phyloP scores from a whole-genome alignment of 2,113 vertebrate genomes.

The Anoplopoma fimbria region DNA sequence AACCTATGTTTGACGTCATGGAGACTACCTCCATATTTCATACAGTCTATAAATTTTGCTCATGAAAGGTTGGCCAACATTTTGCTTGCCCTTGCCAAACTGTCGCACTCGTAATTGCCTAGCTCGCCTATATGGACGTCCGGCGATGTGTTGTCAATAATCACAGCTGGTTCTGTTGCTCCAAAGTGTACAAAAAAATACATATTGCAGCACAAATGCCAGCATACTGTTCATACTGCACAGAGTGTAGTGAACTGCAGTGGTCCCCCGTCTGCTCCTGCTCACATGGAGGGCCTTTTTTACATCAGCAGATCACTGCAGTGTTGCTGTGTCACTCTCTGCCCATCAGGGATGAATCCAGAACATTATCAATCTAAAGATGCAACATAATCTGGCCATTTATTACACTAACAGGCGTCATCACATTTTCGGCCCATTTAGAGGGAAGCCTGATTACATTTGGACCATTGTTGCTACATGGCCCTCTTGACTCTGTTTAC shows the following conservation, averaged over 20 bases:
- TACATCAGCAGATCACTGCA: slow-evolving; percentile 13
- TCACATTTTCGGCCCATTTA: slow-evolving; percentile 56
- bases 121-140: too few relatives aligned
- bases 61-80: too few relatives aligned
- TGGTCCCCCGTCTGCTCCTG: neutral
- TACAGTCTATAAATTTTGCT: too few relatives aligned
- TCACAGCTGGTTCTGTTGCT: neutral
- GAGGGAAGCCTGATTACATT: slow-evolving; percentile 57
- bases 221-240: neutral
- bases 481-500: slow-evolving; percentile 38
- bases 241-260: too few relatives aligned
- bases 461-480: slow-evolving; percentile 39
- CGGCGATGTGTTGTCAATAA: too few relatives aligned
- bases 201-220: neutral
- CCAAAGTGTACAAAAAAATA: too few relatives aligned
- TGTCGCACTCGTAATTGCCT: too few relatives aligned
- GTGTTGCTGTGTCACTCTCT: slow-evolving; percentile 9
- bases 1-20: too few relatives aligned
- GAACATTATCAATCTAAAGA: slow-evolving; percentile 54
- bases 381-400: slow-evolving; percentile 53
- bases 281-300: neutral
- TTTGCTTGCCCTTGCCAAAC: too few relatives aligned
- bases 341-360: slow-evolving; percentile 30
- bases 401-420: slow-evolving; percentile 51
- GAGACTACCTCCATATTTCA: too few relatives aligned